Percentiles rank a stretch among this genome's conserved stretches.
These are phyloP conservation scores for Casuarius casuarius DNA, from an alignment of 2,113 vertebrate species.

Conservation along the genomic window DNA sequence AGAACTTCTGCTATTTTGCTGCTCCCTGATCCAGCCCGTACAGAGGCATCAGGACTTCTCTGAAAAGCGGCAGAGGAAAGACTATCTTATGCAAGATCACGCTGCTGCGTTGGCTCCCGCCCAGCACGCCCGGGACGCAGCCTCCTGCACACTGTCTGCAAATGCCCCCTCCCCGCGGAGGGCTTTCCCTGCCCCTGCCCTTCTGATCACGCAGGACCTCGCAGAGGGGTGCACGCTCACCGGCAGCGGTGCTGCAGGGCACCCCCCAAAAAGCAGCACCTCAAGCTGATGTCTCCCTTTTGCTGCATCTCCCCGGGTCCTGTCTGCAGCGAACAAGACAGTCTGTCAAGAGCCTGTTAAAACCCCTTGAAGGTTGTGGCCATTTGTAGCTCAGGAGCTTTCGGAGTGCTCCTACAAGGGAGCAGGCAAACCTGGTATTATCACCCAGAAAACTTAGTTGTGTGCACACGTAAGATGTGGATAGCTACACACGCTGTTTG, in stretches of 20 bases:
- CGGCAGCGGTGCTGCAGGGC: not conserved
- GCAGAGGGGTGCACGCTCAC: not conserved
- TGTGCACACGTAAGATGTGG: accelerated
- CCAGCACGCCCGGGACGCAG: not conserved
- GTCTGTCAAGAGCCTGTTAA: not conserved
- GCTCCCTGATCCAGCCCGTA: not conserved
- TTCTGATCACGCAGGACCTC: too few relatives aligned
- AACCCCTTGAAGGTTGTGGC: not conserved
- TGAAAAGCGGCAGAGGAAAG: not conserved
- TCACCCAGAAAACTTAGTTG: accelerated
- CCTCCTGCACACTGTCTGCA: not conserved
- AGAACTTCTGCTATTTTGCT: not conserved
- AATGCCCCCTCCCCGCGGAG: accelerated
- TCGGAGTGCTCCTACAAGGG: not conserved
- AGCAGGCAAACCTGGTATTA: not conserved
- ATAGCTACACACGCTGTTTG: accelerated
- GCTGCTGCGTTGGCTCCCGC: not conserved
- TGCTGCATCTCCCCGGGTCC: not conserved
- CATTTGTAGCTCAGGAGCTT: not conserved
- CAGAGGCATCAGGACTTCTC: not conserved
- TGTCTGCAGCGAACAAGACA: not conserved
- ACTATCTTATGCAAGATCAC: not conserved
- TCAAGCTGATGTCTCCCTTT: accelerated
- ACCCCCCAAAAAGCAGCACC: not conserved
- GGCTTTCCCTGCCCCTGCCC: too few relatives aligned